Percentiles rank a stretch among this genome's conserved stretches.
Evolutionary conservation across 2,113 vertebrate genomes (phyloP).

Genomic region (Neomonachus schauinslandi): DNA sequence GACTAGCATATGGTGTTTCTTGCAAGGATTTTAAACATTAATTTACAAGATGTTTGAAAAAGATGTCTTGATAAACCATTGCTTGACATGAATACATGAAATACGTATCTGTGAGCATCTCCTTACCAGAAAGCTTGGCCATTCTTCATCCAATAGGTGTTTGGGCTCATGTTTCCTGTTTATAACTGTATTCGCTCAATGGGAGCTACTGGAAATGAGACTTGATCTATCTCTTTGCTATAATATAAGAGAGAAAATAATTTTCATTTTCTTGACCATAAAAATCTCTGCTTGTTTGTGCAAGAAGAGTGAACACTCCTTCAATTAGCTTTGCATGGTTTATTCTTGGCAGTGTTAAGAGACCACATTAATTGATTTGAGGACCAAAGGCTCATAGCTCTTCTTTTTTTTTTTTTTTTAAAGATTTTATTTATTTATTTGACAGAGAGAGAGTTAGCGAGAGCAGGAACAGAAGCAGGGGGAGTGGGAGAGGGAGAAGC

Average conservation of each 20-base stretch:
- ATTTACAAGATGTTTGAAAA: constrained; percentile 36
- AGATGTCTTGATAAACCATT: constrained; percentile 23
- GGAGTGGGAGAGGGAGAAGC: no score
- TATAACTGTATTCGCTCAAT: constrained; percentile 4
- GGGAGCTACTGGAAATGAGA: constrained; percentile 27
- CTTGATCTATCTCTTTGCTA: constrained; percentile 36
- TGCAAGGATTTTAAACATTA: constrained; percentile 53
- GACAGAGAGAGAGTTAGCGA: no score
- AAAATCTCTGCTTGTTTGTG: constrained; percentile 48
- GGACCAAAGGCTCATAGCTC: constrained; percentile 56
- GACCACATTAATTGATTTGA: constrained; percentile 75
- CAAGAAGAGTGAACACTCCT: constrained; percentile 60
- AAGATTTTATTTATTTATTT: no score
- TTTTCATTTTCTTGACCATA: constrained; percentile 51
- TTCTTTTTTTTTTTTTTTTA: no score
- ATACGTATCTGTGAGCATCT: background rate
- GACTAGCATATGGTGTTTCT: constrained; percentile 40
- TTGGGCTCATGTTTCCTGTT: constrained; percentile 41
- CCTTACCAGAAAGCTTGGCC: background rate
- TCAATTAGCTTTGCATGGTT: constrained; percentile 63
- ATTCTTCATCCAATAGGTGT: constrained; percentile 6
- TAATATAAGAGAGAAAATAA: constrained; percentile 41
- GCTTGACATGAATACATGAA: background rate
- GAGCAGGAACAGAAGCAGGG: no score
- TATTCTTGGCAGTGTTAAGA: constrained; percentile 52